Base-by-base conservation (phyloP, 1,140 invertebrate species). In the Leptinotarsa undecemlineata region DNA sequence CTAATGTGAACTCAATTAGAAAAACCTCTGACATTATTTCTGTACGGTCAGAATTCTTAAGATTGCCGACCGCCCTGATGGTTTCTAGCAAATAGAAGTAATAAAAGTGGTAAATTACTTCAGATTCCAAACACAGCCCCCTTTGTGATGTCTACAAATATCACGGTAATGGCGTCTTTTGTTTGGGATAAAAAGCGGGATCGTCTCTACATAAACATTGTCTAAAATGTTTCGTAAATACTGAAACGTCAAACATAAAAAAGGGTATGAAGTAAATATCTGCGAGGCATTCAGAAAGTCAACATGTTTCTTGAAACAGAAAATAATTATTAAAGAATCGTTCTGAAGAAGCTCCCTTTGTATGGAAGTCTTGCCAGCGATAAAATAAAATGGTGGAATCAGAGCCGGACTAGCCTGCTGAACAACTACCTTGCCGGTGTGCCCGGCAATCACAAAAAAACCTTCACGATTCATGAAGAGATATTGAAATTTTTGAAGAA, bases 161-260 rank as follows among this genome's bases (percentile, higher is more conserved):
- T 57, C 51, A 57, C 51, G 51, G 15, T 57, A 57, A 57, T n/a
- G n/a, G 17, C 51, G 51, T 57, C 51, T 57, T 5, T 57, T 57
- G 51, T 57, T 57, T 14, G 17, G 17, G 15, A n/a, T 5, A 57
- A 57, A 57, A 19, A 57, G 51, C 51, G 15, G 51, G 51, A 17
- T 57, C 3, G 15, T 15, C 51, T 57, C 6, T 57, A 14, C 51
- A 57, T 57, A 57, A 57, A 57, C 51, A n/a, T 57, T 57, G 51
- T 57, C 51, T 57, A 57, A 57, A 57, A 57, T 57, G 51, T 57
- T n/a, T 57, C 51, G 51, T n/a, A 57, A 57, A 57, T 57, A 57
- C 51, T 57, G 51, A 15, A 57, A 57, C 3, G 17, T n/a, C 51
- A 19, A 19, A 14, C 51, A 57, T 57, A 57, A 57, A 57, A 57